Evolutionary conservation across 2,888 invertebrate genomes (phyloP), one percentile per base, ranked within the genome.

Genomic region (Caenorhabditis auriculariae): DNA sequence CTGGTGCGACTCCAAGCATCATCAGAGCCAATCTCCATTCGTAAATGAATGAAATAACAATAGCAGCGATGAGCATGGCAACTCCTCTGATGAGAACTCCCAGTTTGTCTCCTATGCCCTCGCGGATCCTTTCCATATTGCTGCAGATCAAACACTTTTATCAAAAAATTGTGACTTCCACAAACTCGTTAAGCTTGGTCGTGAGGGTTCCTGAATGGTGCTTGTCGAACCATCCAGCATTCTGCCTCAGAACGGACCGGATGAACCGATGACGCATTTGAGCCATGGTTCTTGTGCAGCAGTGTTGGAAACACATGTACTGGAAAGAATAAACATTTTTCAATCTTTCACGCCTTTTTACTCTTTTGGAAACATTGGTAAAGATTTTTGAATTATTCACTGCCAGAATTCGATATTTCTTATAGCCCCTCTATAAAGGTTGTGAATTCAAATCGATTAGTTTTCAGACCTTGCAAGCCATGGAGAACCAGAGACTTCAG

Each of bases 91-190:
- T 57, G 12, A 76, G 65, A 19, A 76, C 62, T 17, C 74, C 74
- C 12, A 76, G 64, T 47, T 76, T 76, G 46, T 75, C 76, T 42
- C 76, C 76, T 54, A 76, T 67, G 17, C 76, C 76, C 45, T 76
- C 76, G 46, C 50, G 54, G 49, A 63, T 63, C 57, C 63, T 58
- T 44, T 63, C 63, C 63, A 63, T 59, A 49, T 38, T 55, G 52
- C 62, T 62, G 54, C 51, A 62, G 9, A 5, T 44, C 21, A 15
- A 26, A 23, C 27, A 41, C 7, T 19, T 44, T n/a, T 26, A 17
- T 35, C n/a, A 3, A 38, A 26, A 39, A 35, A 23, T 7, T 43
- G 9, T 26, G 17, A n/a, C 19, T 21, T 3, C 24, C 2, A 52
- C 66, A 53, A 24, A 75, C 75, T 76, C 76, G 39, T 74, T 71